Evolutionary conservation across 2,797 vertebrate species (phyloP).

Genomic region (Pangasius macronema): DNA sequence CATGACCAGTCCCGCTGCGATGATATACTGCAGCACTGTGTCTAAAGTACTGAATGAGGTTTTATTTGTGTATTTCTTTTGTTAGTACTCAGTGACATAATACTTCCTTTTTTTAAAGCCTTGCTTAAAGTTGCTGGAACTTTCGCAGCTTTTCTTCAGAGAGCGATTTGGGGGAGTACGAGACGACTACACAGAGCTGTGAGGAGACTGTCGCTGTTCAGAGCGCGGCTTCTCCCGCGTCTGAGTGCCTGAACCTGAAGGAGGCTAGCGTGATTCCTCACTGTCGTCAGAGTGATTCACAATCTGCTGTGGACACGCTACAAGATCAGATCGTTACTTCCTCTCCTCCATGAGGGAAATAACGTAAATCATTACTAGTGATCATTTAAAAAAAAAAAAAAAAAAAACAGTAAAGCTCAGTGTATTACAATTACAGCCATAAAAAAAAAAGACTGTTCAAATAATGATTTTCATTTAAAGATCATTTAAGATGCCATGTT

Average conservation of each 20-base stretch:
- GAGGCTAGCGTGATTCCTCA: background rate
- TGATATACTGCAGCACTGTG: slow-evolving; percentile 10
- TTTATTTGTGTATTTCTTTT: too few relatives aligned
- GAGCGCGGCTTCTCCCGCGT: background rate
- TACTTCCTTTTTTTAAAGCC: too few relatives aligned
- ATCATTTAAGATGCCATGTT: background rate
- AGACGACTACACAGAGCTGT: too few relatives aligned
- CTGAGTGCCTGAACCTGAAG: background rate
- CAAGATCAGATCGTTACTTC: background rate
- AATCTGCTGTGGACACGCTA: background rate
- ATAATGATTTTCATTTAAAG: background rate
- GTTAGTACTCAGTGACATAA: too few relatives aligned
- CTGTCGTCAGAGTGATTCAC: background rate
- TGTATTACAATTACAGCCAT: background rate
- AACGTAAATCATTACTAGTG: background rate
- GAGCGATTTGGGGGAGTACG: background rate
- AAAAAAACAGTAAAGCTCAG: background rate
- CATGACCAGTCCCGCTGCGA: background rate
- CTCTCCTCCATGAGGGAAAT: background rate
- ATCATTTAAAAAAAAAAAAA: too few relatives aligned
- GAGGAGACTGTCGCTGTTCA: background rate
- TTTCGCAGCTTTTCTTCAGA: background rate
- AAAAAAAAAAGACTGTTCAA: background rate
- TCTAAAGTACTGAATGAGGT: too few relatives aligned
- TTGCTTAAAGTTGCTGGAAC: slow-evolving; percentile 16